These are phyloP conservation scores for Drosophila kikkawai DNA, from an alignment of 1,140 invertebrate genomes.

Conservation along the genomic window DNA sequence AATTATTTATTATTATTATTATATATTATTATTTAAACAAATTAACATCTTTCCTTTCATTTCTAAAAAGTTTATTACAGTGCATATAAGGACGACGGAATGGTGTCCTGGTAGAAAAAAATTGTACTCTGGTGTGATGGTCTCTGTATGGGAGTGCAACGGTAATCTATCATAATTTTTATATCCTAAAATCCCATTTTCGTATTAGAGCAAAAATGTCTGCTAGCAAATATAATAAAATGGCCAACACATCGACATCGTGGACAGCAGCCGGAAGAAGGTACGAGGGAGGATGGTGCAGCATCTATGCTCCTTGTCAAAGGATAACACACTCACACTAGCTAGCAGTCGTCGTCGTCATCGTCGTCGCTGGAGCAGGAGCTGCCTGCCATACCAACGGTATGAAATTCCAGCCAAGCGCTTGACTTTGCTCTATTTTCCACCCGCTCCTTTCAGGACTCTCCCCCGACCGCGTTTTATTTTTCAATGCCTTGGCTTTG, in stretches of 20 bases:
- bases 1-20: not conserved
- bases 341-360: not conserved
- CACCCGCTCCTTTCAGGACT: constrained; percentile 22
- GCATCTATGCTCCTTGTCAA: constrained; percentile 74
- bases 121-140: constrained; percentile 1
- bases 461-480: constrained; percentile 62
- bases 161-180: constrained; percentile 85
- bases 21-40: no score
- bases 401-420: constrained; percentile 79
- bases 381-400: constrained; percentile 58
- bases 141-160: constrained; percentile 50
- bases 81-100: constrained; percentile 8
- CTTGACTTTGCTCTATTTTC: constrained; percentile 72
- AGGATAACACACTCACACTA: constrained; percentile 70
- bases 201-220: constrained; percentile 84
- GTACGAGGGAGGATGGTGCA: constrained; percentile 16
- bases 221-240: constrained; percentile 83
- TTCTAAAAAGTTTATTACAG: not conserved
- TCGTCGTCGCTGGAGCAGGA: not conserved
- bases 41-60: not conserved
- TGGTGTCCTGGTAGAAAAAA: constrained; percentile 13
- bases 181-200: constrained; percentile 85
- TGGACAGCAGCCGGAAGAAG: constrained; percentile 31
- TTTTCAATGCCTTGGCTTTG: constrained; percentile 76
- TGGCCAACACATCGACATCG: constrained; percentile 72